These are phyloP conservation scores for Balanococcus diminutus DNA, from an alignment of 2,888 invertebrate species.

Conservation along the genomic window DNA sequence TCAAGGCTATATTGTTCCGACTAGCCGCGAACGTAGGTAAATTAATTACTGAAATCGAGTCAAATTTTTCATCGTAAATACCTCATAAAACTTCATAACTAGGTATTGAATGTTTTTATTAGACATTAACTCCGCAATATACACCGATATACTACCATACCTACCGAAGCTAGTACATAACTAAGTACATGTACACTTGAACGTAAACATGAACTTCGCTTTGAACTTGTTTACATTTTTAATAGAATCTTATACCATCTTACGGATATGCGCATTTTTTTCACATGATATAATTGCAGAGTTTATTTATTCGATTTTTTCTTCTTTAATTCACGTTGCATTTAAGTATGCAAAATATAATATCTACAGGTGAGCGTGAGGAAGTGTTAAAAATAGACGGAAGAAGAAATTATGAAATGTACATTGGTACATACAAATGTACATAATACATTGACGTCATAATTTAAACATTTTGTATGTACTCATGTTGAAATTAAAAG, in stretches of 20 bases:
- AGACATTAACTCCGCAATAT: neutral
- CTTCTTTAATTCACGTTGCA: neutral
- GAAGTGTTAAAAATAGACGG: constrained; percentile 5
- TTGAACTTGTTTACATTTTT: constrained; percentile 12
- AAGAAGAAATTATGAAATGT: neutral
- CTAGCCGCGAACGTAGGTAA: neutral
- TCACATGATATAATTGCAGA: neutral
- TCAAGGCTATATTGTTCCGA: constrained; percentile 45
- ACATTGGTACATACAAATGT: neutral
- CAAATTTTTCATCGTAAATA: constrained; percentile 24
- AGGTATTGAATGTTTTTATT: neutral
- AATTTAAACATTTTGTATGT: neutral
- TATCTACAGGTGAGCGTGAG: neutral
- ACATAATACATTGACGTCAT: neutral
- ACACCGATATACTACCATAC: neutral
- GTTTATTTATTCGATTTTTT: neutral
- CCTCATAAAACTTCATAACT: neutral
- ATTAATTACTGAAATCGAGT: constrained; percentile 17
- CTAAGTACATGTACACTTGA: neutral
- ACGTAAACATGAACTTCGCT: constrained; percentile 18
- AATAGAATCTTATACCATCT: neutral
- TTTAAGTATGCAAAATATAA: neutral
- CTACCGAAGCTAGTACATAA: neutral
- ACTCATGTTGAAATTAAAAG: constrained; percentile 18
- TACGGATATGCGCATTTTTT: constrained; percentile 2